Base-by-base conservation (phyloP, 2,113 vertebrate species). In the Plotosus lineatus region DNA sequence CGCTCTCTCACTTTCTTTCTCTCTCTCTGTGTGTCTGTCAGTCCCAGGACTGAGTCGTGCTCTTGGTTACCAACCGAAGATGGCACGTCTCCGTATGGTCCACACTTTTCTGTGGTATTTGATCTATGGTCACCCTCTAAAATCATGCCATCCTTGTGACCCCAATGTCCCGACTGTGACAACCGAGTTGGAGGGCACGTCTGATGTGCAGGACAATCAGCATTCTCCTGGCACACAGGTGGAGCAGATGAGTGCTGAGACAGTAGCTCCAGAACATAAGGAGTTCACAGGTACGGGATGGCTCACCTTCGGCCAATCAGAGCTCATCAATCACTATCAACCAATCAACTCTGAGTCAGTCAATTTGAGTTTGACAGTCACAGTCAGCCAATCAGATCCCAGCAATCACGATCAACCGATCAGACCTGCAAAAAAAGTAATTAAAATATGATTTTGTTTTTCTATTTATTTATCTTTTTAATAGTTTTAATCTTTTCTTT, bases 101-200 rank as follows among this genome's bases (percentile, higher is more conserved):
- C 96, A 99, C 84, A 88, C 85, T 71, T 99, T 98, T 83, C 91
- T 99, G 56, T 99, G 97, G 96, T 96, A 98, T 88, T 79, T 99
- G 51, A 87, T 96, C 53, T 96, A 98, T 0, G 97, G 95, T 0
- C 96, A 99, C 66, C 94, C 95, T 1, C 84, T 86, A 31, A 80
- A n/a, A 50, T 5, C 68, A 0, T 7, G 4, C 19, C 3, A 21
- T 2, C 0, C 44, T 0, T 50, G 1, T 40, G 21, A 75, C 7
- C 21, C 23, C 69, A 17, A n/a, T 11, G 6, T 7, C 58, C 31
- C n/a, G 2, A 51, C 15, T 19, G 19, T 65, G 51, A 65, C 36
- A 44, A 26, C 53, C 26, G n/a, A 42, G 21, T n/a, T 23, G 17
- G 40, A 65, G 40, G 48, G 48, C 38, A n/a, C 84, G 3, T 55